Evolutionary conservation across 2,888 invertebrate genomes (phyloP).

Genomic region (Yponomeuta evonymella): DNA sequence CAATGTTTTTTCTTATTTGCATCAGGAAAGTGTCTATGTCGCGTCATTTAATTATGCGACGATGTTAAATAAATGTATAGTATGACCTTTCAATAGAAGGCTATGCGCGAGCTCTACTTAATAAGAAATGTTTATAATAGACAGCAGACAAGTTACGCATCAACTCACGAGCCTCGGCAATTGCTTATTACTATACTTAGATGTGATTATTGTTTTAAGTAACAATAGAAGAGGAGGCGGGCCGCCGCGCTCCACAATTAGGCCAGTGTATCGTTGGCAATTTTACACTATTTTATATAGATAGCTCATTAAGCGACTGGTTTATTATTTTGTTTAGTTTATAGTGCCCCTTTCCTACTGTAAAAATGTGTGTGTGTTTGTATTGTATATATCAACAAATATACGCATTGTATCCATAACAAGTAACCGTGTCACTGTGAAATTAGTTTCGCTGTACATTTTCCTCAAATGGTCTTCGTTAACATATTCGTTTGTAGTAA

Average conservation of each 20-base stretch:
- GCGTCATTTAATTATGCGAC: too few species aligned
- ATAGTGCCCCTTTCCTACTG: conserved; percentile 64
- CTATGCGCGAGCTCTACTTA: conserved; percentile 49
- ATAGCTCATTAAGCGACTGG: conserved; percentile 74
- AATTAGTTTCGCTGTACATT: conserved; percentile 49
- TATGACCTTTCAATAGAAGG: too few species aligned
- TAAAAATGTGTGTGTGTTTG: conserved; percentile 65
- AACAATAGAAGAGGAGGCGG: conserved; percentile 32
- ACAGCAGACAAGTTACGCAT: conserved; percentile 41
- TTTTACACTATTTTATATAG: conserved; percentile 67
- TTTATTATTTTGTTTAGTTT: conserved; percentile 59
- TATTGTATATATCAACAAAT: conserved; percentile 40
- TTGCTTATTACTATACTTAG: conserved; percentile 45
- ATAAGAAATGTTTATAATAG: conserved; percentile 58
- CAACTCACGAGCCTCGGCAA: conserved; percentile 57
- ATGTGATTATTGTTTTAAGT: conserved; percentile 28
- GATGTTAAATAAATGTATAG: too few species aligned
- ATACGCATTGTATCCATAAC: conserved; percentile 51
- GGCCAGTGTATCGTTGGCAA: conserved; percentile 74
- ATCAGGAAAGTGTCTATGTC: too few species aligned
- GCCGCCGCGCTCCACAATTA: conserved; percentile 36
- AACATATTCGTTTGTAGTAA: conserved; percentile 27
- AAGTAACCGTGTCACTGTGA: conserved; percentile 40
- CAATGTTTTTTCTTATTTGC: too few species aligned
- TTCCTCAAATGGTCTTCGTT: conserved; percentile 23